Conservation (phyloP, 2,888 invertebrate genomes). For the Lapara coniferarum region DNA sequence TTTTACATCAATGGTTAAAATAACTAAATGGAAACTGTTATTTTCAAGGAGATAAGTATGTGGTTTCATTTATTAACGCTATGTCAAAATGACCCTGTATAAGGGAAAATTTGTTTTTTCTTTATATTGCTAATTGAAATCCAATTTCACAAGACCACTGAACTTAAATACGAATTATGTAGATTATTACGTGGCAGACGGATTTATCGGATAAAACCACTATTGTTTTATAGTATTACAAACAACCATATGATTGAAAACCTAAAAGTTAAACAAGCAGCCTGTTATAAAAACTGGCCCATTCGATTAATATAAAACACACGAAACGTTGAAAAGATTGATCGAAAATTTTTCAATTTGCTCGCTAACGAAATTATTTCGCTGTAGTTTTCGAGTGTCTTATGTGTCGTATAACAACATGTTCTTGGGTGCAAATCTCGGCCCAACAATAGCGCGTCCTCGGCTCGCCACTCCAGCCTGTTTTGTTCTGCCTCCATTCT, state of each 20-base stretch:
- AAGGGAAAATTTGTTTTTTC: too few species aligned
- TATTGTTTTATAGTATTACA: background rate
- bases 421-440: slow-evolving; percentile 37
- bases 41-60: too few species aligned
- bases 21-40: too few species aligned
- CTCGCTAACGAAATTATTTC: slow-evolving; percentile 5
- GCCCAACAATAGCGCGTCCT: slow-evolving; percentile 54
- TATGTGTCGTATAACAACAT: background rate
- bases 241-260: background rate
- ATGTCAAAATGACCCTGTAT: too few species aligned
- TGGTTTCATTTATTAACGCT: too few species aligned
- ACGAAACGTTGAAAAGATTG: background rate
- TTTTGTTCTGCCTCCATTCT: slow-evolving; percentile 75
- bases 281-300: background rate
- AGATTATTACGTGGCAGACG: background rate
- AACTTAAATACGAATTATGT: background rate
- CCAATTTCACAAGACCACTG: background rate
- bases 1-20: too few species aligned
- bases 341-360: slow-evolving; percentile 9
- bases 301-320: slow-evolving; percentile 16
- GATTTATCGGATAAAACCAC: background rate
- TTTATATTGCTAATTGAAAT: too few species aligned
- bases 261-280: slow-evolving; percentile 9
- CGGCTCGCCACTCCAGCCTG: slow-evolving; percentile 66
- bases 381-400: background rate